A percentile compares a stretch with the other conserved stretches of the same genome.
These are phyloP conservation scores for Eremophila alpestris DNA, from an alignment of 2,797 vertebrate genomes.

Conservation along the genomic window DNA sequence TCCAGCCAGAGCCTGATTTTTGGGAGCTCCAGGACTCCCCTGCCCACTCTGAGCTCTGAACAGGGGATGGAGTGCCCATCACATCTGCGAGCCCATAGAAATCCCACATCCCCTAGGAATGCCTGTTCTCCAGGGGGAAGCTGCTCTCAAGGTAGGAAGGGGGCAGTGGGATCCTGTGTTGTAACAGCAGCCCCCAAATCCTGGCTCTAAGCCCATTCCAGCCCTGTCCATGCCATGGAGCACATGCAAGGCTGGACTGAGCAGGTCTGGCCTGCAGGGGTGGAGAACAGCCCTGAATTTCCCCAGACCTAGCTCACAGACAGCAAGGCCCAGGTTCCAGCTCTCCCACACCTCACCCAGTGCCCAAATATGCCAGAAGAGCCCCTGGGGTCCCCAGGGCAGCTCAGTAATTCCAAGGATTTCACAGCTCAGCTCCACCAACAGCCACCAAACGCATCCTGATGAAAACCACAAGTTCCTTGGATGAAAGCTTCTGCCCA, in stretches of 20 bases:
- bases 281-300: background rate
- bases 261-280: background rate
- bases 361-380: background rate
- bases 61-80: background rate
- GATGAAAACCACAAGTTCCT: background rate
- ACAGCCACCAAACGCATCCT: background rate
- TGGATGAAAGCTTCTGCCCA: background rate
- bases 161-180: rapidly evolving
- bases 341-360: background rate
- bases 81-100: background rate
- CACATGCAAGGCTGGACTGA: rapidly evolving
- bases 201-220: background rate
- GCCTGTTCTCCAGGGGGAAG: background rate
- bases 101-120: background rate
- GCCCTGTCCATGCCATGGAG: background rate
- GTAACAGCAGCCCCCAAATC: background rate
- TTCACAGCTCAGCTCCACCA: background rate
- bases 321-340: background rate
- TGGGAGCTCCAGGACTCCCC: background rate
- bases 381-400: background rate
- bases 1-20: background rate
- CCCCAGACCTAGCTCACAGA: background rate
- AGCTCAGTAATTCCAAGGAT: background rate
- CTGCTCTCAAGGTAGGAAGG: background rate
- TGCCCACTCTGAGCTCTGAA: background rate